Evolutionary conservation across 2,113 vertebrate species (phyloP), one percentile per base, ranked within the genome.

Genomic region (Polypterus bichir): DNA sequence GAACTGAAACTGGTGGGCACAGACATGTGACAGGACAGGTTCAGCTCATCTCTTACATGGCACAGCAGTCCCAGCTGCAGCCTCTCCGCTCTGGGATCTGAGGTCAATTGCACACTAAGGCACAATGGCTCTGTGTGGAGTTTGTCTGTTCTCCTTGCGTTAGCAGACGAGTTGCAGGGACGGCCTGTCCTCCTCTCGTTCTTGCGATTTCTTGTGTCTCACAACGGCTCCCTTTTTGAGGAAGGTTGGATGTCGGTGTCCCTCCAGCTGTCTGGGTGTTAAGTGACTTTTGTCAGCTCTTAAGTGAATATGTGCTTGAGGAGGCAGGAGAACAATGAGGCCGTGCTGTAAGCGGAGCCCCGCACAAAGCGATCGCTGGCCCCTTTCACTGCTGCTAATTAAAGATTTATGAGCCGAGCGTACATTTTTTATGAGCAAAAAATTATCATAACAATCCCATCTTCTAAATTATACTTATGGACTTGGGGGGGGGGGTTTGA

Each of bases 361-460:
- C 54, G 72, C 81, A 86, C 80, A 86, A 88, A 86, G 79, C 76
- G 74, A 73, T 79, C 76, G 77, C 71, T 76, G 78, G 75, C 79
- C 82, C 75, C 78, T 86, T 87, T 84, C 83, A 84, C 79, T 79
- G 82, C 75, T 74, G 75, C 80, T 81, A 79, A 89, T 91, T 87
- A 89, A 91, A 89, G 81, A 89, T 88, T 87, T 78, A 91, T 85
- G 78, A 82, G 85, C 73, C 77, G 77, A 82, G 85, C 78, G 84
- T 88, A 71, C 86, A 86, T 87, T 85, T 89, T 89, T 89, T 78
- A 89, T 89, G 82, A 63, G 48, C 82, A 44, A 27, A 58, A 27
- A 45, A 27, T 27, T 58, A 27, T 58, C 56, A 58, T 45, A 58
- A 58, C 56, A 10, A 27, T 27, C 27, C 54, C 44, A 58, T 58